Evolutionary conservation across 1,140 invertebrate species (phyloP), one percentile per base, ranked within the genome.

Genomic region (Drosophila subobscura): DNA sequence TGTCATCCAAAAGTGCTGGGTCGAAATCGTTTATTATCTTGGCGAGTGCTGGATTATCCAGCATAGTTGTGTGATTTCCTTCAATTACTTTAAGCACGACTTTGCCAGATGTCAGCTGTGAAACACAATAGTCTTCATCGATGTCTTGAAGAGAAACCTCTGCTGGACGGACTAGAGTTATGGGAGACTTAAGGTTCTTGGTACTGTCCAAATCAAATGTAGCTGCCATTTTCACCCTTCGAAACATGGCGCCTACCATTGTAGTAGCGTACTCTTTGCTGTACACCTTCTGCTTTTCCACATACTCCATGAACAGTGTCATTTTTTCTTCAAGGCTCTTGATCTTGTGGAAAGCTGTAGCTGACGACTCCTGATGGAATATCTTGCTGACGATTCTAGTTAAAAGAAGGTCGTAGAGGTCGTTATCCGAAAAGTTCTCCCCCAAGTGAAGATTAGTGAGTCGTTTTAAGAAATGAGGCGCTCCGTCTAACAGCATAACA

Each of bases 1-100:
- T 90, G 53, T 91, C 86, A 42, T 91, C 90, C 44, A 86, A 12
- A 10, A 91, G 55, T 5, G 64, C 42, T 0, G 91, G 91, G 77
- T 92, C 85, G 49, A 80, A 86, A 7, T 80, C 86, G 55, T 95
- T 95, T 33, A 96, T 95, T 5, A 94, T 93, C 51, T 93, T 92
- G 1, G 93, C 92, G 40, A 94, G 86, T 75, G 94, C 94, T 22
- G 92, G 91, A 79, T 94, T 95, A 22, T 96, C 93, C 59, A 96
- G 77, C 75, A 96, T 95, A 10, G 93, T 94, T 0, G 93, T 81
- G 75, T 96, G 96, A 89, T 95, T 95, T n/a, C 95, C 95, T 76
- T 95, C 94, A 29, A 95, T 92, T 42, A 92, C 93, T 60, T 93
- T 93, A 0, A 94, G 91, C 2, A 91, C 92, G 0, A 94, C 92